These are phyloP conservation scores for Drosophila suboccidentalis DNA, from an alignment of 2,888 invertebrate species.

Conservation along the genomic window DNA sequence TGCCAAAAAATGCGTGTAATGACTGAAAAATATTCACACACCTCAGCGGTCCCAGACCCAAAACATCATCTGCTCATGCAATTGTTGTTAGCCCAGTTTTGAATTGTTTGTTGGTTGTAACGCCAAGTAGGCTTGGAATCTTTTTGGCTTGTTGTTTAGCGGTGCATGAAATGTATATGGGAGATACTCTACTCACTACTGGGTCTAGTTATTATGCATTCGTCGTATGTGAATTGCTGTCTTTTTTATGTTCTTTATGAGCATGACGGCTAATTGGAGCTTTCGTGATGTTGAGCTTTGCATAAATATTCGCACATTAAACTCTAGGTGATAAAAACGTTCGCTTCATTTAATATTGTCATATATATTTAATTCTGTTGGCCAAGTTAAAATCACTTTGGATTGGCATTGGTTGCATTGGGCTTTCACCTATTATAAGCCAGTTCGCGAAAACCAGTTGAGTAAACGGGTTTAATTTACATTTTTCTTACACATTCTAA, in stretches of 20 bases:
- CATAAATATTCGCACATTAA: constrained; percentile 24
- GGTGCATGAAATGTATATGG: constrained; percentile 52
- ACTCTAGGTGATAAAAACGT: constrained; percentile 1
- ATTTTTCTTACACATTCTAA: constrained; percentile 30
- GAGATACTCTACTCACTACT: constrained; percentile 11
- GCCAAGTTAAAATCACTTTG: constrained; percentile 2
- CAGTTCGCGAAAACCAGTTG: constrained; percentile 32
- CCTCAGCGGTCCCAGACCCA: constrained; percentile 51
- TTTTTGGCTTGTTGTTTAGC: constrained; percentile 43
- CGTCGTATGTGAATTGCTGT: constrained; percentile 16
- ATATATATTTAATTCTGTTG: constrained; percentile 14
- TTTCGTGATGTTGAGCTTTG: constrained; percentile 11
- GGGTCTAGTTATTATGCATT: constrained; percentile 27
- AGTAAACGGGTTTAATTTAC: constrained; percentile 34
- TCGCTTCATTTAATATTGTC: constrained; percentile 5
- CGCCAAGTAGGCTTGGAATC: constrained; percentile 18
- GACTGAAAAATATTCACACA: constrained; percentile 74
- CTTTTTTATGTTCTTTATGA: constrained; percentile 23
- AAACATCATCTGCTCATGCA: constrained; percentile 65
- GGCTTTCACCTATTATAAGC: constrained; percentile 37
- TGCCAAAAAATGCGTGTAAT: constrained; percentile 68
- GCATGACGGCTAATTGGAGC: constrained; percentile 26
- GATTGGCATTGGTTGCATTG: constrained; percentile 33
- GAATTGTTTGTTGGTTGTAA: constrained; percentile 34
- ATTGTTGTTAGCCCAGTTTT: constrained; percentile 77